These are phyloP conservation scores for Atta texana DNA, from an alignment of 1,140 invertebrate genomes.

Conservation along the genomic window DNA sequence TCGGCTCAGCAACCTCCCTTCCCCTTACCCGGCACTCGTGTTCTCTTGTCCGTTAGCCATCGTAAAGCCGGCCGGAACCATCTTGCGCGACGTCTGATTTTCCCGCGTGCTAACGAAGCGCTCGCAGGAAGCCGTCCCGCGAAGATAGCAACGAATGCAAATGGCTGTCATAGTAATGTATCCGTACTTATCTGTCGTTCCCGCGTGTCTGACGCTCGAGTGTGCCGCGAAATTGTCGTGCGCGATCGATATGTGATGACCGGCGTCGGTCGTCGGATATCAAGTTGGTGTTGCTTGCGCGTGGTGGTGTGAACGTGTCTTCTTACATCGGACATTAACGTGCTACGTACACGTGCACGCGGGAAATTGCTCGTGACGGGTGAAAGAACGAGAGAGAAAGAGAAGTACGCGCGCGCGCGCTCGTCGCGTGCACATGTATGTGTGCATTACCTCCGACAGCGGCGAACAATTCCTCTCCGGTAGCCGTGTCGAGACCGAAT, in stretches of 20 bases:
- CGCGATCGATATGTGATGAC: constrained; percentile 42
- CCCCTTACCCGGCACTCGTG: too few species aligned
- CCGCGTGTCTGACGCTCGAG: constrained; percentile 63
- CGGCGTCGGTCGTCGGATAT: constrained; percentile 37
- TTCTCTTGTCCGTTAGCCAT: too few species aligned
- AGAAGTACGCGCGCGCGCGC: not conserved
- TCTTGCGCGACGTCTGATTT: constrained; percentile 31
- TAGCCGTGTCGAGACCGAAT: constrained; percentile 57
- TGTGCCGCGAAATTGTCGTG: constrained; percentile 61
- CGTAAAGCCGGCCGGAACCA: constrained; percentile 43
- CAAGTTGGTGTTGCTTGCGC: constrained; percentile 23
- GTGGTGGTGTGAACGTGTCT: not conserved
- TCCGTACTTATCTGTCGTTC: constrained; percentile 56
- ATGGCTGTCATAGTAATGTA: constrained; percentile 76
- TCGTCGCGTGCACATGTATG: not conserved
- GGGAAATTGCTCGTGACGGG: constrained; percentile 22
- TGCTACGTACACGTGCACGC: constrained; percentile 11
- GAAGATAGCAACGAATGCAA: constrained; percentile 68
- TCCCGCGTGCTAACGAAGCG: constrained; percentile 29
- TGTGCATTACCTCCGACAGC: not conserved
- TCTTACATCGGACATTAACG: not conserved
- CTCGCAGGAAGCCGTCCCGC: constrained; percentile 9
- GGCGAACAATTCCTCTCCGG: constrained; percentile 65
- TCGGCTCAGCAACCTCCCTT: too few species aligned
- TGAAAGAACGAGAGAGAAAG: not conserved